Evolutionary conservation across 2,888 invertebrate genomes (phyloP), one percentile per base, ranked within the genome.

Genomic region (Drosophila mettleri): DNA sequence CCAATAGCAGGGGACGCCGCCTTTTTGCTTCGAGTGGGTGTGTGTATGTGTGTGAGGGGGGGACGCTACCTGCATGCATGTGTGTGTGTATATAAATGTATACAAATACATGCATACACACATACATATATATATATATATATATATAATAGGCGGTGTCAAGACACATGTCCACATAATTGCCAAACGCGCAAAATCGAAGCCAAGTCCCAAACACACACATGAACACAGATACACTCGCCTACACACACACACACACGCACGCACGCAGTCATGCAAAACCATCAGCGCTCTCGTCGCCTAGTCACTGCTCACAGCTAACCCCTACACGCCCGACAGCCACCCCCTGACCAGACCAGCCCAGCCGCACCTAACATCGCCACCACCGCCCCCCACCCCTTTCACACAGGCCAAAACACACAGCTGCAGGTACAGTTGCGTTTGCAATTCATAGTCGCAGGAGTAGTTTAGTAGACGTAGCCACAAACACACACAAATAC

Each of bases 111-210:
- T 41, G 33, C 39, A 66, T 14, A 61, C 57, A 60, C 60, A 66
- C 66, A 70, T 3, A 16, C 9, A 31, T 14, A 48, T n/a, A 58
- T 43, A 66, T 59, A 69, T 69, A 69, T 6, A 12, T 12, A 31
- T 22, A 49, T 24, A 64, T 48, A 67, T 73, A 74, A 76, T 80
- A 76, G 81, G 72, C 80, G 68, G 78, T 78, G 80, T 81, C 78
- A 83, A 83, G 82, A 83, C 84, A 83, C 82, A 83, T 86, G 86
- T 83, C 79, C 86, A 80, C 81, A 83, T 83, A 86, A 83, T 83
- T 83, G 86, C 81, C 86, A 86, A 83, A 83, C 86, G 83, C 83
- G 86, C 84, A 84, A 86, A 83, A 83, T 86, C 86, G 84, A 81
- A 86, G 85, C 79, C 77, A 79, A 84, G 77, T 70, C 45, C 39